Evolutionary conservation across 2,888 invertebrate species (phyloP), one percentile per base, ranked within the genome.

Genomic region (Cinara cedri): DNA sequence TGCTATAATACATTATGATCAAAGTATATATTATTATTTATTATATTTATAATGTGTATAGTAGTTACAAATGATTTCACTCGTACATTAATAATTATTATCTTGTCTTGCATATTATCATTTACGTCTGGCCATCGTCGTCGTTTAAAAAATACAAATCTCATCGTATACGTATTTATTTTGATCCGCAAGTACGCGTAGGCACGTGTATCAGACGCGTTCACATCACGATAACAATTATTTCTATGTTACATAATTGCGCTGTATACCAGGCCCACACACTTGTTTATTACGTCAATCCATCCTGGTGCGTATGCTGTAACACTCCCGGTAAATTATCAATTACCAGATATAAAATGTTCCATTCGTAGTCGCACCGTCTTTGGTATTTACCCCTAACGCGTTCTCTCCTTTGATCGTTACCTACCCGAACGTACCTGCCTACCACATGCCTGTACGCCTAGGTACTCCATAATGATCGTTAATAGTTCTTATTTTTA

Each of bases 211-310:
- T 14, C 3, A 44, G 1, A 19, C 13, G 44, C 44, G 34, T 21
- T 44, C 65, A n/a, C n/a, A n/a, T n/a, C 24, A 19, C 44, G 46
- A 65, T 65, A 65, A 65, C 44, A 65, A 65, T 65, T 21, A 65
- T 46, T 65, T 21, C 13, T 9, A 9, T 21, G 65, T 44, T 51
- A 34, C 6, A 34, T 6, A 6, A 68, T 68, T 54, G 51, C n/a
- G 2, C 16, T 44, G 16, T 6, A 57, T 4, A 44, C 44, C 57
- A 14, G 57, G 44, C 57, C 11, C 16, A 44, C 16, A 11, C 16
- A 44, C 16, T 57, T 24, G 24, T 72, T 16, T 9, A 34, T 34
- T 34, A 34, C 34, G 34, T 63, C 42, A 6, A 13, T 19, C 14
- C 2, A 24, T n/a, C 46, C 10, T 24, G 14, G 10, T 21, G n/a